A percentile compares a stretch with the other conserved stretches of the same genome.
phyloP scores from a whole-genome alignment of 2,888 invertebrate genomes.

The Empis stercorea region DNA sequence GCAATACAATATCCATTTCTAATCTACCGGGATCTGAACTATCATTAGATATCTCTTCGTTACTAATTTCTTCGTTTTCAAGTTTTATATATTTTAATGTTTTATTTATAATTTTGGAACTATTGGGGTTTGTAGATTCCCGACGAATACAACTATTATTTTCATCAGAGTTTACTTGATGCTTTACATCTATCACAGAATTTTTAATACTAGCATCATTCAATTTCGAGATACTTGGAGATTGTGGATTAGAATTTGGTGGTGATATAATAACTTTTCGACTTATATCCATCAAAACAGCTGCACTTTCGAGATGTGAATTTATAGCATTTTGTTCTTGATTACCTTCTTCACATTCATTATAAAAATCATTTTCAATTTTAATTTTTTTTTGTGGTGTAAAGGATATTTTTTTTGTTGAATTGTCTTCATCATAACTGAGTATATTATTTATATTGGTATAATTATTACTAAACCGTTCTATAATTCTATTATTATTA shows the following conservation, averaged over 20 bases:
- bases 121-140: constrained; percentile 15
- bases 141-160: constrained; percentile 2
- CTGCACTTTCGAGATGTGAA: constrained; percentile 34
- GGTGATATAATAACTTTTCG: constrained; percentile 36
- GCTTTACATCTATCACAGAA: constrained; percentile 37
- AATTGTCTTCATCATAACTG: too few species aligned
- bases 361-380: background rate
- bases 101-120: constrained; percentile 17
- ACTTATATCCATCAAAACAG: constrained; percentile 36
- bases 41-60: constrained; percentile 30
- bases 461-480: constrained; percentile 5
- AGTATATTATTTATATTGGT: background rate
- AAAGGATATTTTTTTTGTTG: background rate
- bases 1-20: constrained; percentile 19
- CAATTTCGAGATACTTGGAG: constrained; percentile 24
- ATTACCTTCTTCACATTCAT: background rate
- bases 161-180: constrained; percentile 10
- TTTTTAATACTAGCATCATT: constrained; percentile 34
- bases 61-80: constrained; percentile 4
- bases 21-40: constrained; percentile 53
- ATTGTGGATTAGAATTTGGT: constrained; percentile 34
- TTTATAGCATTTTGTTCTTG: background rate
- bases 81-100: constrained; percentile 12
- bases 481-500: constrained; percentile 16
- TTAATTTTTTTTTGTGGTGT: background rate